Evolutionary conservation across 2,797 vertebrate species (phyloP), one percentile per base, ranked within the genome.

Genomic region (Adrianichthys oophorus): DNA sequence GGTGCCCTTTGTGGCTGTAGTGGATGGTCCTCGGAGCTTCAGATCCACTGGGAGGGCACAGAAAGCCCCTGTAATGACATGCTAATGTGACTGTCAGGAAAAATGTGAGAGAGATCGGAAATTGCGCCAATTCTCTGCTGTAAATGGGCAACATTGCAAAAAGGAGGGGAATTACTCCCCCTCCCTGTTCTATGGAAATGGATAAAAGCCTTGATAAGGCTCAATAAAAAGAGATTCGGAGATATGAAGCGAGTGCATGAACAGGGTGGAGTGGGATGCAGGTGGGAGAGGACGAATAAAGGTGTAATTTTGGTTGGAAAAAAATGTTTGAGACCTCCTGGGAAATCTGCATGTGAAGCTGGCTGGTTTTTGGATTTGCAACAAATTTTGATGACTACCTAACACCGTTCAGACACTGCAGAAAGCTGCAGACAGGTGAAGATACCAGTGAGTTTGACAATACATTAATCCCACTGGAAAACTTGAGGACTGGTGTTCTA

Each of bases 1-100:
- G 92, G 86, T 88, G 86, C 81, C 81, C 87, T 92, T 92, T 93
- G 89, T 92, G 63, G 71, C 78, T 66, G 21, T 65, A 76, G 77
- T 68, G 75, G 74, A 78, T 76, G 88, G 89, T 90, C 90, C 86
- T 88, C 53, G 18, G 83, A 85, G 87, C 80, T 65, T 68, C 78
- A 74, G 72, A 77, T 83, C 79, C 74, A 80, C 68, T 73, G 82
- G 78, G 79, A 78, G 77, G 78, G 77, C 76, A 77, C 62, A 80
- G 74, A 86, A 82, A 82, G 78, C 82, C 75, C 72, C 79, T 73
- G 89, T 90, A 92, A 92, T 91, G 83, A 90, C 85, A 91, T 90
- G 87, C 87, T 92, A 91, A 92, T 92, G 86, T 87, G 83, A 87
- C 87, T 88, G 90, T 87, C 87, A 87, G 85, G 79, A 91, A 90